phyloP scores from a whole-genome alignment of 2,797 vertebrate genomes.

The Muscicapa striata region DNA sequence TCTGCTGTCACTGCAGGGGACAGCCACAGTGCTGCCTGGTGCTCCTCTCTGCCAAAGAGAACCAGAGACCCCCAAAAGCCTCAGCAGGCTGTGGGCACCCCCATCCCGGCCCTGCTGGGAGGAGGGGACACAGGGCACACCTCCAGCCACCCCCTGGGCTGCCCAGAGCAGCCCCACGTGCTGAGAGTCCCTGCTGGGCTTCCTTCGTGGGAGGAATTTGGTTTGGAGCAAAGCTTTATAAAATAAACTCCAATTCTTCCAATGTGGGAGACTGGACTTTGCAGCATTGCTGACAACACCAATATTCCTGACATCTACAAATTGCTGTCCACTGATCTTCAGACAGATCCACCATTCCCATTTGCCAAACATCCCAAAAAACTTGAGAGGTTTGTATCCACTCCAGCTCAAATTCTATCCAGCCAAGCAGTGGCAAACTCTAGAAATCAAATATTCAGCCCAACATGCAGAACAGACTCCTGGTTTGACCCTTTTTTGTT shows the following conservation, averaged over 20 bases:
- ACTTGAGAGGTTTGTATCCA: not conserved
- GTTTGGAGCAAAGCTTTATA: not conserved
- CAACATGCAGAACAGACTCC: not conserved
- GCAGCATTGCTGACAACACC: not conserved
- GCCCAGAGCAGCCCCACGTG: not conserved
- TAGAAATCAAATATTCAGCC: not conserved
- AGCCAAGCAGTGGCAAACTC: not conserved
- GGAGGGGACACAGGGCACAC: not conserved
- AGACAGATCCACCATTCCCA: not conserved
- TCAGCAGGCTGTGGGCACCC: not conserved
- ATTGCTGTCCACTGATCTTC: not conserved
- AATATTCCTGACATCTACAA: not conserved
- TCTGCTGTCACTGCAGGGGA: not conserved
- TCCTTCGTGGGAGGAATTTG: not conserved
- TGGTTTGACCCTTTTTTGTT: not conserved
- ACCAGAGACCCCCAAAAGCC: not conserved
- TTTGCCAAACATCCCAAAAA: not conserved
- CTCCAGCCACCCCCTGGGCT: not conserved
- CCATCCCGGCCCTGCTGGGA: not conserved
- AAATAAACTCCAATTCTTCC: not conserved
- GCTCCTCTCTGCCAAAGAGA: not conserved
- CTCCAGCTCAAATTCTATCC: not conserved
- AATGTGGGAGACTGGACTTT: fast-evolving
- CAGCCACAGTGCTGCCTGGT: fast-evolving
- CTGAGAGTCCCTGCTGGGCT: not conserved